phyloP scores from a whole-genome alignment of 2,888 invertebrate genomes.

The Caenorhabditis sinica region DNA sequence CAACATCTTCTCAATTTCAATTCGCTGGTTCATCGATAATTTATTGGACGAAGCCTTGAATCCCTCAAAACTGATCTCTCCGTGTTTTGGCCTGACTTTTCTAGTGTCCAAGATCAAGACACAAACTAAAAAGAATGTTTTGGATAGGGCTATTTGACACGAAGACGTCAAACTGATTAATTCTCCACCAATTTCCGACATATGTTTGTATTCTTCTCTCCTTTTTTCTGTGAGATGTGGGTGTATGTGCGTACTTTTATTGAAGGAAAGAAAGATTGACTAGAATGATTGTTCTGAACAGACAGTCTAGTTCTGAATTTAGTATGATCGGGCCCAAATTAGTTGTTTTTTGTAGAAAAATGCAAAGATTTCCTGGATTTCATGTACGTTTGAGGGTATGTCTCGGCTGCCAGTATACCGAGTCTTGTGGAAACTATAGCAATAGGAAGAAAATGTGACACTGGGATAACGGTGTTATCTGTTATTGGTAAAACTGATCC shows the following conservation, averaged over 20 bases:
- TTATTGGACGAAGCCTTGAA: not conserved
- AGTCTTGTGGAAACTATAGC: too few relatives aligned
- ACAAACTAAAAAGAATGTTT: constrained; percentile 56
- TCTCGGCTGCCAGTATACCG: too few relatives aligned
- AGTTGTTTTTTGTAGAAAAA: too few relatives aligned
- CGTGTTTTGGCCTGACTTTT: constrained; percentile 29
- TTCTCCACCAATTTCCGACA: not conserved
- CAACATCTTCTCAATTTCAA: not conserved
- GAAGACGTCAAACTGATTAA: constrained; percentile 51
- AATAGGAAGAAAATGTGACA: too few relatives aligned
- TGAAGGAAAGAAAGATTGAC: not conserved
- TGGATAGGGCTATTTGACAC: not conserved
- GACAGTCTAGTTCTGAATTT: too few relatives aligned
- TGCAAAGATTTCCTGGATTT: too few relatives aligned
- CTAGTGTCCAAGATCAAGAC: constrained; percentile 34
- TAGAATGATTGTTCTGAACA: too few relatives aligned
- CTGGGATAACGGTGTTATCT: too few relatives aligned
- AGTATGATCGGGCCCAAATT: too few relatives aligned
- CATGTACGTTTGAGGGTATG: too few relatives aligned
- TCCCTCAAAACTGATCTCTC: constrained; percentile 15
- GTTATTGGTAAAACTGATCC: too few relatives aligned
- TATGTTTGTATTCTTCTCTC: constrained; percentile 13
- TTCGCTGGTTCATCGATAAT: not conserved
- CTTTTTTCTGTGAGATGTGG: not conserved
- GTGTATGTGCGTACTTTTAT: constrained; percentile 13